phyloP scores from a whole-genome alignment of 2,113 vertebrate species.

The Colinus virginianus region DNA sequence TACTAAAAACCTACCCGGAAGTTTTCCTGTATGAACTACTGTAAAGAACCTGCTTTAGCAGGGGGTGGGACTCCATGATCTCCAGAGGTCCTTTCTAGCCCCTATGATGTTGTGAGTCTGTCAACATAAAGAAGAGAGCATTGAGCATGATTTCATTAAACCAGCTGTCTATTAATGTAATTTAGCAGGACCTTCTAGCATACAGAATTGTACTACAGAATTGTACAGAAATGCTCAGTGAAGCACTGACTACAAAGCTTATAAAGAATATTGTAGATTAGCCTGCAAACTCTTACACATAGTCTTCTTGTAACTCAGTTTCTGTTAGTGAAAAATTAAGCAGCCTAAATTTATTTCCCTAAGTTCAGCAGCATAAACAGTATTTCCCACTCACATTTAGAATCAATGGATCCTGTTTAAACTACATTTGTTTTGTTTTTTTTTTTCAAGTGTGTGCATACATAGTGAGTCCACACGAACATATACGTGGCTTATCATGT shows the following conservation, averaged over 20 bases:
- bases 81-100: too few relatives aligned
- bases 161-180: slow-evolving; percentile 62
- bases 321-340: background rate
- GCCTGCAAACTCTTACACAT: background rate
- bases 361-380: background rate
- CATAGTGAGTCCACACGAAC: background rate
- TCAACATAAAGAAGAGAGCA: background rate
- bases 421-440: background rate
- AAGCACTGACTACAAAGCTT: slow-evolving; percentile 55
- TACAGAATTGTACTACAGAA: background rate
- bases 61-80: too few relatives aligned
- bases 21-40: too few relatives aligned
- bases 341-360: background rate
- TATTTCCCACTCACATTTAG: background rate
- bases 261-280: background rate
- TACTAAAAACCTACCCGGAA: too few relatives aligned
- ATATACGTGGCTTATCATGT: too few relatives aligned
- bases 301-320: background rate
- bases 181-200: slow-evolving; percentile 59
- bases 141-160: slow-evolving; percentile 69
- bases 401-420: background rate
- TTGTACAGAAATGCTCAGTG: background rate
- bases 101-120: too few relatives aligned
- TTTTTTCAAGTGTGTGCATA: background rate
- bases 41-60: too few relatives aligned